Evolutionary conservation across 2,888 invertebrate genomes (phyloP).

Genomic region (Nipponacmea schrenckii): DNA sequence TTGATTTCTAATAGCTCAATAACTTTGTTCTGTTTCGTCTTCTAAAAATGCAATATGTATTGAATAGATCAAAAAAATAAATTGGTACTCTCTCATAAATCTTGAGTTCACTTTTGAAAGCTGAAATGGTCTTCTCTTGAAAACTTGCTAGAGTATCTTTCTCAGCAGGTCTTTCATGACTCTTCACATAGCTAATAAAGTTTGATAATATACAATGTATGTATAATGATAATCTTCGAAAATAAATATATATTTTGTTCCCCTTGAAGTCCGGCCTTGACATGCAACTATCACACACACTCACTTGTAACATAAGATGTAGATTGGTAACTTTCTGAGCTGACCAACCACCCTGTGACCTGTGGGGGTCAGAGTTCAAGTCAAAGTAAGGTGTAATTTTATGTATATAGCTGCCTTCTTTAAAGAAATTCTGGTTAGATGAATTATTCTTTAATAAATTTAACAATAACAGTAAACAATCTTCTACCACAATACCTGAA

Average conservation of each 20-base stretch:
- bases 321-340: conserved; percentile 95
- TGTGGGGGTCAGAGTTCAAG: conserved; percentile 41
- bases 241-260: background rate
- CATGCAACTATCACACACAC: conserved; percentile 18
- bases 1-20: too few relatives aligned
- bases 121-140: too few relatives aligned
- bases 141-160: too few relatives aligned
- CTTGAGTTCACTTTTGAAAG: too few relatives aligned
- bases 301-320: conserved; percentile 87
- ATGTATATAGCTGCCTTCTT: conserved; percentile 96
- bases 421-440: conserved; percentile 98
- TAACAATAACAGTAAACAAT: conserved; percentile 91
- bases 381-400: conserved; percentile 88
- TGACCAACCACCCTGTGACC: conserved; percentile 78
- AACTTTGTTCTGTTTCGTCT: too few relatives aligned
- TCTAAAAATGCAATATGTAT: too few relatives aligned
- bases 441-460: conserved; percentile 94
- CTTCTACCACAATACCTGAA: conserved; percentile 90
- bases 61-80: too few relatives aligned
- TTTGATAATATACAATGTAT: too few relatives aligned
- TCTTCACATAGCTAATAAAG: too few relatives aligned
- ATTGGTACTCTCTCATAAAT: too few relatives aligned
- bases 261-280: background rate
- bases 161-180: too few relatives aligned
- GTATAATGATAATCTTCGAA: too few relatives aligned